Evolutionary conservation across 2,113 vertebrate genomes (phyloP).

Genomic region (rat (Rattus norvegicus)): DNA sequence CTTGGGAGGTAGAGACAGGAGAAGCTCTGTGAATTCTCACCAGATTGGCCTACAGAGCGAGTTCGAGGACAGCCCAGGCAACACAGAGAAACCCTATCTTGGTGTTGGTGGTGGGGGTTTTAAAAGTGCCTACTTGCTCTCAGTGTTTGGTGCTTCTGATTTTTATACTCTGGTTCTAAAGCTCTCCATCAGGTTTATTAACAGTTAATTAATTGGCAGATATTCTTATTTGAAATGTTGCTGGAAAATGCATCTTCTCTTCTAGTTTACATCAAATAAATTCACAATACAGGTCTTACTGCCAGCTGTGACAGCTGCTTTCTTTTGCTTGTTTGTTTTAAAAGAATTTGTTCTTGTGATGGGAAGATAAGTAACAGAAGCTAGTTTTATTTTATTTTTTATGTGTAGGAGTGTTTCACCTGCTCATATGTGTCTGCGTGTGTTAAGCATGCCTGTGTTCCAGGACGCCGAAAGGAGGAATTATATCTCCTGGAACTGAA

Average conservation of each 20-base stretch:
- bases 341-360: background rate
- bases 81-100: background rate
- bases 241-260: background rate
- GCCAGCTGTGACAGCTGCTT: background rate
- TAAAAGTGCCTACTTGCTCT: background rate
- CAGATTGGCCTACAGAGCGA: too few relatives aligned
- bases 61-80: background rate
- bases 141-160: background rate
- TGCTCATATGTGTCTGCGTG: background rate
- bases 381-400: background rate
- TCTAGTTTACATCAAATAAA: background rate
- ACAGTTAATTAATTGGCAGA: background rate
- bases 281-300: background rate
- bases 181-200: background rate
- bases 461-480: background rate
- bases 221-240: conserved; percentile 37
- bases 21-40: background rate
- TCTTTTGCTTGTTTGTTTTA: conserved; percentile 32
- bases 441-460: background rate
- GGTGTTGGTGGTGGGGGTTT: background rate
- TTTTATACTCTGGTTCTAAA: background rate
- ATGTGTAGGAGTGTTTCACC: background rate
- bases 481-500: background rate
- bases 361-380: background rate
- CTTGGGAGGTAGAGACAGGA: background rate